Evolutionary conservation across 2,797 vertebrate species (phyloP).

Genomic region (Delichon dasypus): DNA sequence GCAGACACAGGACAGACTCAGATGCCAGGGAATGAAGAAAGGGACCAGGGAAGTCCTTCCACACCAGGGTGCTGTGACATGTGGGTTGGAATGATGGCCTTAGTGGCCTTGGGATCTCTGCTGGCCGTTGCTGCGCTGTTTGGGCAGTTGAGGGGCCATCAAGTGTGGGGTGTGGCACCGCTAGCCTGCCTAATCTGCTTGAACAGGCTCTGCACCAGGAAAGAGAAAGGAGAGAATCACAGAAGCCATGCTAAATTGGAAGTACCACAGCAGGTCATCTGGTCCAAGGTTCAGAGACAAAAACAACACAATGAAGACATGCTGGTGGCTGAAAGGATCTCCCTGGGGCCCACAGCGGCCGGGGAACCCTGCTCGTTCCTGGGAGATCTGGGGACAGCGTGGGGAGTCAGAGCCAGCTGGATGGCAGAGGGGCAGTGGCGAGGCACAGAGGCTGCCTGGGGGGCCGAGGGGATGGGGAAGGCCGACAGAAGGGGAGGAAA

Average conservation of each 20-base stretch:
- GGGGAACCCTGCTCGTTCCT: no score
- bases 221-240: not conserved
- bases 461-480: not conserved
- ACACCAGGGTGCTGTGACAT: rapidly evolving
- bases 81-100: not conserved
- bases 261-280: no score
- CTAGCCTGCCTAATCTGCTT: rapidly evolving
- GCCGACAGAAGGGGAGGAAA: not conserved
- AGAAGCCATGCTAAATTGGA: not conserved
- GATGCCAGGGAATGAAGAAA: not conserved
- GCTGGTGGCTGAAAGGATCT: not conserved
- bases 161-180: rapidly evolving
- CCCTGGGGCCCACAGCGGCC: rapidly evolving
- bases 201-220: not conserved
- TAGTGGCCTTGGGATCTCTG: not conserved
- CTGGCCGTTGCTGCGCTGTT: not conserved
- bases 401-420: not conserved
- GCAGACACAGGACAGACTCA: not conserved
- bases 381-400: rapidly evolving
- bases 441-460: not conserved
- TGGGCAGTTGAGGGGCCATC: not conserved
- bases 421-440: not conserved
- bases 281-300: not conserved
- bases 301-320: rapidly evolving
- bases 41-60: not conserved